phyloP scores from a whole-genome alignment of 2,888 invertebrate genomes.

The Cloeon dipterum region DNA sequence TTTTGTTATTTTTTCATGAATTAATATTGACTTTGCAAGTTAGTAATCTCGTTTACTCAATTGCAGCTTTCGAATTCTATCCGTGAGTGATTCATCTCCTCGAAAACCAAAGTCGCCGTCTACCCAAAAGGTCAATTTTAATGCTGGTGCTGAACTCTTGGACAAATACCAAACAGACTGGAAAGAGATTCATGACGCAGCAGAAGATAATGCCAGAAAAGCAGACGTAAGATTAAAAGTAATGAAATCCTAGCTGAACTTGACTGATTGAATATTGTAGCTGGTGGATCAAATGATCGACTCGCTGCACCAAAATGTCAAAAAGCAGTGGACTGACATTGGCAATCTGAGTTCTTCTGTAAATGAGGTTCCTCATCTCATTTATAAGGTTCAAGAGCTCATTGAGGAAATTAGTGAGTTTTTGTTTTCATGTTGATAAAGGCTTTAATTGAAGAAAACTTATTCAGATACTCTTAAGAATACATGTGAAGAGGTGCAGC shows the following conservation, averaged over 20 bases:
- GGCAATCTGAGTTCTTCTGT: constrained; percentile 18
- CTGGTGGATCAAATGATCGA: constrained; percentile 21
- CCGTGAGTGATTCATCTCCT: constrained; percentile 1
- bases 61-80: background rate
- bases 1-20: too few relatives aligned
- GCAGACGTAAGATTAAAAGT: constrained; percentile 23
- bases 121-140: constrained; percentile 19
- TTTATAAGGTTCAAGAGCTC: constrained; percentile 20
- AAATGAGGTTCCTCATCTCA: constrained; percentile 22
- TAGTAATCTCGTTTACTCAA: too few relatives aligned
- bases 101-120: too few relatives aligned
- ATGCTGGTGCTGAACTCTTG: constrained; percentile 42
- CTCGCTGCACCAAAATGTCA: constrained; percentile 20
- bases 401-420: constrained; percentile 22
- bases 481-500: constrained; percentile 36
- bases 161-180: constrained; percentile 48
- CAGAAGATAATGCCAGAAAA: constrained; percentile 34
- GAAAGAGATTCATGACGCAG: constrained; percentile 40
- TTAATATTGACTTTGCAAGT: too few relatives aligned
- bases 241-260: background rate
- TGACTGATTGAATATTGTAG: constrained; percentile 8
- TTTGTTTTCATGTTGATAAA: background rate
- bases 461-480: constrained; percentile 24
- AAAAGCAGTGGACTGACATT: constrained; percentile 20
- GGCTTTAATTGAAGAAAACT: background rate